phyloP scores from a whole-genome alignment of 2,888 invertebrate species.

The Onthophagus sagittarius region DNA sequence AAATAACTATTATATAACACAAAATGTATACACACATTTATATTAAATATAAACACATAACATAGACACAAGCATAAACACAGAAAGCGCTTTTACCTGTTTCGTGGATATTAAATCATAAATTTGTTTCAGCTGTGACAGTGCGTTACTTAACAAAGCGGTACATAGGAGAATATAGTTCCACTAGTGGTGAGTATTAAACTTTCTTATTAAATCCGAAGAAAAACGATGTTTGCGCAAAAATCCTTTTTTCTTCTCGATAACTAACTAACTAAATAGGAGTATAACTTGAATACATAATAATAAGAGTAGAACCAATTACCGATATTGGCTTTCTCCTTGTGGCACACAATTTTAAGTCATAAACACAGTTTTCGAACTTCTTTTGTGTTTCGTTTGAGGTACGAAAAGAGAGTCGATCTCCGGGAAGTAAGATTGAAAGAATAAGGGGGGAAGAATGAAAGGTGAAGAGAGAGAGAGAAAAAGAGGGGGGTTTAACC shows the following conservation, averaged over 20 bases:
- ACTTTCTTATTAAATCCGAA: not conserved
- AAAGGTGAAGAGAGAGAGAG: not conserved
- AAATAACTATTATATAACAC: too few relatives aligned
- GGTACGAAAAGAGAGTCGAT: too few relatives aligned
- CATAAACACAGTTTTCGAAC: not conserved
- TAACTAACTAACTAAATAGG: not conserved
- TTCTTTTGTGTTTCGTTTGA: not conserved
- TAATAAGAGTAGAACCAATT: not conserved
- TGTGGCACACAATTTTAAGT: not conserved
- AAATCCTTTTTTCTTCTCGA: too few relatives aligned
- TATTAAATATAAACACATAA: too few relatives aligned
- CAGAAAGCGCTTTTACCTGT: not conserved
- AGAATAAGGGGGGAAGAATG: not conserved
- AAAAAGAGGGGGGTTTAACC: not conserved
- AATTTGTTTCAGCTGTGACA: slow-evolving; percentile 67
- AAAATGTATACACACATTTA: too few relatives aligned
- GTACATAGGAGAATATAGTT: slow-evolving; percentile 78
- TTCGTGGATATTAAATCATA: slow-evolving; percentile 18
- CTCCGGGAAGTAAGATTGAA: not conserved
- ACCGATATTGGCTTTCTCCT: not conserved
- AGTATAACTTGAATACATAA: not conserved
- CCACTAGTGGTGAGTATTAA: slow-evolving; percentile 66
- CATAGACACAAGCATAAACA: too few relatives aligned
- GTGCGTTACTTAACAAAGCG: slow-evolving; percentile 75
- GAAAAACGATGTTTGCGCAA: not conserved